Evolutionary conservation across 2,113 vertebrate species (phyloP), one percentile per base, ranked within the genome.

Genomic region (Nerophis ophidion): DNA sequence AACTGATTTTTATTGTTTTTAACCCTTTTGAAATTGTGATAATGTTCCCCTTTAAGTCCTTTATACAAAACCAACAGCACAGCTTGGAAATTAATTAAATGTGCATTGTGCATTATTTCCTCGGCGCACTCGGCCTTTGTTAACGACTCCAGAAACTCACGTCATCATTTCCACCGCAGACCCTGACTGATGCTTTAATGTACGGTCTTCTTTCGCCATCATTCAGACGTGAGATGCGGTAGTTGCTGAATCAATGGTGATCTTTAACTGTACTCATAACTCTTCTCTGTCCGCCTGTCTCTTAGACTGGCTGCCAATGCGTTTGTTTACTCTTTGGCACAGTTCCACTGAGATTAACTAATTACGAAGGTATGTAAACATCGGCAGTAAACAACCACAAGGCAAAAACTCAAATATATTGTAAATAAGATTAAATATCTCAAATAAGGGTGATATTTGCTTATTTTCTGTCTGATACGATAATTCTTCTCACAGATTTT

Each of bases 221-320:
- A 61, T 66, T 68, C 47, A 15, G 55, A 5, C 58, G 38, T 69
- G 70, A 40, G n/a, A 7, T 16, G 72, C 79, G 48, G 50, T 46
- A 55, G 61, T 26, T 36, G 61, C 78, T 81, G 76, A 84, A 71
- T 86, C 78, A 76, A 54, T 72, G 75, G 77, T 76, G 79, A 79
- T 75, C 74, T 48, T 47, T 58, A 68, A 40, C 81, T 76, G 76
- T 68, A 14, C 60, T 57, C 54, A 79, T 84, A 74, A 76, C 13
- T 84, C 66, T 53, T 72, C 5, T 8, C 60, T 36, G 48, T 68
- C 66, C 52, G 26, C 40, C 66, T 38, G 38, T 49, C 44, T 54
- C 60, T n/a, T 7, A 73, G 14, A 7, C 35, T 36, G 38, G 61
- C 65, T 74, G 78, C 78, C 78, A 77, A 74, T 54, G 6, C n/a